Evolutionary conservation across 92 coral and sea anemone species (phyloP), one percentile per base, ranked within the genome.

Genomic region (Epizoanthus scotinus): DNA sequence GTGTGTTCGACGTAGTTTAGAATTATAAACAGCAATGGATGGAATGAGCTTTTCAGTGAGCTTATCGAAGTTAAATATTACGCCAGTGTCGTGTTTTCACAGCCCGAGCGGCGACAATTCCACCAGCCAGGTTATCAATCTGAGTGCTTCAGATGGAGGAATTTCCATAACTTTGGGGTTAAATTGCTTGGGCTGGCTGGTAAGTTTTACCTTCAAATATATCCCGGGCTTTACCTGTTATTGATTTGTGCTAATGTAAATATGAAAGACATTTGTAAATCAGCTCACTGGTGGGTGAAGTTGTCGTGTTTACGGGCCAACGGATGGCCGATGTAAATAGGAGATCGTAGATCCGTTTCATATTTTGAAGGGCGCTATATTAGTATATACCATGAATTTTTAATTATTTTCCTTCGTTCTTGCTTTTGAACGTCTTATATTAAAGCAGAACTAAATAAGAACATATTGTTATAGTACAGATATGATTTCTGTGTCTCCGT

Each of bases 111-210:
- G 78, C 27, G 81, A 67, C 68, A 75, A 75, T 56, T 27, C 7
- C 1, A 75, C 38, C 25, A 34, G 40, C 40, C 67, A 58, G 13
- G 55, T 59, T 19, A 21, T 75, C 44, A 89, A 92, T 73, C 86
- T 87, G 70, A 83, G 87, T 67, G 92, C 91, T 15, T 54, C 75
- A 67, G 98, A 95, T 82, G 99, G 99, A 71, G 99, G 99, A 60
- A 95, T 95, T 88, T 93, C 93, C 21, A 83, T 88, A 56, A 95
- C 84, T 73, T 87, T 95, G 57, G 99, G 94, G 59, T 86, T 95
- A 62, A 95, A 95, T 84, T 87, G 91, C 68, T 72, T 88, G 18
- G 94, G 97, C 82, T 95, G 99, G 99, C 85, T 91, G 94, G 99
- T 95, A 83, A 85, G 93, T 71, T 29, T 31, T 81, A 44, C 22